Conservation (phyloP, 2,113 vertebrate genomes). For the Ivindomyrus marchei region DNA sequence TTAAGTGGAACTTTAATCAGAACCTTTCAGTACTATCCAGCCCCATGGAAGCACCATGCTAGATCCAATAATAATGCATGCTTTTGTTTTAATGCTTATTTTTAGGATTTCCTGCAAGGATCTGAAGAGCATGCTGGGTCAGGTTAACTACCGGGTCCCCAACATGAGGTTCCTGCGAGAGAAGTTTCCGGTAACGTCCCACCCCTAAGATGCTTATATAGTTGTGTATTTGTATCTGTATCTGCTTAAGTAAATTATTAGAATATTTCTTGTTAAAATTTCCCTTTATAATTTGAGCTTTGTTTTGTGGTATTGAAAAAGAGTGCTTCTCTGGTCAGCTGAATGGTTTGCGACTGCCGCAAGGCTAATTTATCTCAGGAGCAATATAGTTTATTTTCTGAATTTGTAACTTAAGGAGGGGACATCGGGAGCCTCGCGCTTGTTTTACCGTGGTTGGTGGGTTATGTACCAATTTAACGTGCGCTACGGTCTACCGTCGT, state of each 20-base stretch:
- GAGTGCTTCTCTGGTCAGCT: too few relatives aligned
- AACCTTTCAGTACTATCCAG: not conserved
- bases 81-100: slow-evolving; percentile 25
- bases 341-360: too few relatives aligned
- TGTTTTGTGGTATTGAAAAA: too few relatives aligned
- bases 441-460: not conserved
- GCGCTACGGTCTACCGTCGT: not conserved
- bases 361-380: too few relatives aligned
- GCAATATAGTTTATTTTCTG: too few relatives aligned
- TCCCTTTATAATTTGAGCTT: too few relatives aligned
- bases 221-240: not conserved
- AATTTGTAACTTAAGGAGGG: too few relatives aligned
- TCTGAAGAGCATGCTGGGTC: slow-evolving; percentile 92
- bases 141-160: slow-evolving; percentile 96
- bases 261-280: not conserved
- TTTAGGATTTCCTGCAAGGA: slow-evolving; percentile 94
- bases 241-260: not conserved
- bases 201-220: not conserved
- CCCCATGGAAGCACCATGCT: not conserved
- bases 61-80: not conserved
- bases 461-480: not conserved
- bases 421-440: too few relatives aligned
- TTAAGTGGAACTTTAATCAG: not conserved
- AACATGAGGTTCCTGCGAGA: slow-evolving; percentile 96
- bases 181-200: slow-evolving; percentile 74